phyloP scores from a whole-genome alignment of 2,113 vertebrate species.

The Diadophis punctatus region DNA sequence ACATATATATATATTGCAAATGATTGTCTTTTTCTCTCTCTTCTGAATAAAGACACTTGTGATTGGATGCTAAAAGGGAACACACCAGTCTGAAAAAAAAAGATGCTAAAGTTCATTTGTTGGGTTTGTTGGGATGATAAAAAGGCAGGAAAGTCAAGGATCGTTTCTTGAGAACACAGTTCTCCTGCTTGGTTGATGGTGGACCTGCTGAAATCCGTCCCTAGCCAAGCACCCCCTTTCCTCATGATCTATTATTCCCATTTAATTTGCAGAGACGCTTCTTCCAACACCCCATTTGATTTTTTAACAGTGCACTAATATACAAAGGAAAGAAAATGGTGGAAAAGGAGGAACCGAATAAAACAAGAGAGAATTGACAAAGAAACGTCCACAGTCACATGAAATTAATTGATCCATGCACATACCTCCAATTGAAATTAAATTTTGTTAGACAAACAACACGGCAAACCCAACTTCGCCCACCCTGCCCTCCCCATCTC shows the following conservation, averaged over 20 bases:
- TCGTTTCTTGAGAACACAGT: accelerated
- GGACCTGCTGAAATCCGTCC: neutral
- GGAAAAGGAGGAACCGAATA: neutral
- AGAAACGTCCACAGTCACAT: neutral
- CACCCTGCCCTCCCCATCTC: conserved; percentile 56
- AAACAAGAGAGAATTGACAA: neutral
- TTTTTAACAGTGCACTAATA: neutral
- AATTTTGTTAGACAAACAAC: conserved; percentile 52
- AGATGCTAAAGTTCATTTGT: neutral
- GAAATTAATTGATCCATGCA: conserved; percentile 58
- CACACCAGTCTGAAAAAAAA: neutral
- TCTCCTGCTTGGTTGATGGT: neutral
- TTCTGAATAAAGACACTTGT: conserved; percentile 58
- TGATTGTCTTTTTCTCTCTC: conserved; percentile 70
- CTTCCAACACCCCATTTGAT: neutral
- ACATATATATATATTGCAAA: neutral
- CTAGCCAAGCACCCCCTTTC: accelerated
- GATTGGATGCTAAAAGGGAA: conserved; percentile 38
- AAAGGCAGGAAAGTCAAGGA: accelerated
- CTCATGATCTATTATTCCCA: neutral
- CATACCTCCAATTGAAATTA: conserved; percentile 54
- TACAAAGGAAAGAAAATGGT: conserved; percentile 17
- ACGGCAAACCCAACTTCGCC: conserved; percentile 53
- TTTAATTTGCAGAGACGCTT: neutral
- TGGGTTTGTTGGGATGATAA: neutral